Evolutionary conservation across 2,888 invertebrate genomes (phyloP).

Genomic region (Disparrhopalites patrizii): DNA sequence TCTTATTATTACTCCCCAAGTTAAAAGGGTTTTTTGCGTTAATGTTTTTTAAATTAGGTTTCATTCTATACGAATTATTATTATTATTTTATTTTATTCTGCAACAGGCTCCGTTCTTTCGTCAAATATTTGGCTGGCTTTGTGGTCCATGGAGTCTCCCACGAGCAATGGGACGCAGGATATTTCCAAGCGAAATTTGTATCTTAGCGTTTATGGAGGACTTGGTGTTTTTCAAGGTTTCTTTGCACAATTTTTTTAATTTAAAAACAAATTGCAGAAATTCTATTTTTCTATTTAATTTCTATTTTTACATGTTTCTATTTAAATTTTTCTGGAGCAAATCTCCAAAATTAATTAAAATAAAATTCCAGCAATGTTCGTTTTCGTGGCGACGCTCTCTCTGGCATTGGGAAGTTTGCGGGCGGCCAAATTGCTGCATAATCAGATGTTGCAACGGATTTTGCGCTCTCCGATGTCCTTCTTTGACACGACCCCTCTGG

Average conservation of each 20-base stretch:
- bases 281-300: no score
- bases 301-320: conserved; percentile 52
- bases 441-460: conserved; percentile 61
- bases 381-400: conserved; percentile 51
- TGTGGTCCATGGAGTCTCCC: conserved; percentile 68
- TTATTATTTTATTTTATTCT: no score
- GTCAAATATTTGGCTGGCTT: conserved; percentile 79
- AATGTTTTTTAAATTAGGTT: no score
- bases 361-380: conserved; percentile 45
- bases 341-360: conserved; percentile 28
- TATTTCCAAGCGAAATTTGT: conserved; percentile 65
- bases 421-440: conserved; percentile 64
- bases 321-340: not conserved
- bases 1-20: no score
- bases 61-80: no score
- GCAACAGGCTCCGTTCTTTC: conserved; percentile 70
- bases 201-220: conserved; percentile 78
- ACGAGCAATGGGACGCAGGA: conserved; percentile 51
- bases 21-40: no score
- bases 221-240: conserved; percentile 86
- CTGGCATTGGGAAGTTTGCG: conserved; percentile 57
- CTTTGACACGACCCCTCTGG: conserved; percentile 76
- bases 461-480: conserved; percentile 67
- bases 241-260: conserved; percentile 10
- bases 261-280: no score